Conservation (phyloP, 2,113 vertebrate species). For the Mesocricetus auratus region DNA sequence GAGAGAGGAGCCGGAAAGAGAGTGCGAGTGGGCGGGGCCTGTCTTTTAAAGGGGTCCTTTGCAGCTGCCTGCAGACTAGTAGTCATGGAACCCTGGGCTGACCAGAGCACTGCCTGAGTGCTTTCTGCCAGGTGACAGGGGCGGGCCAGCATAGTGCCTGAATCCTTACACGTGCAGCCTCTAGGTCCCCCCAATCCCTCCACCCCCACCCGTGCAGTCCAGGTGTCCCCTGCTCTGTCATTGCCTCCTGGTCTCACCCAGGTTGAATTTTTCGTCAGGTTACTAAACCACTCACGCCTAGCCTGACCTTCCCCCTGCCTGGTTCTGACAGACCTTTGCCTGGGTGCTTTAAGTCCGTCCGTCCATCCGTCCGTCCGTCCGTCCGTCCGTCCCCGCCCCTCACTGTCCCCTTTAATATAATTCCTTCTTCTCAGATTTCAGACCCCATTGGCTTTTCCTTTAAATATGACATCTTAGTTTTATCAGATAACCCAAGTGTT, state of each 20-base stretch:
- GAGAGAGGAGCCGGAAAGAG: no score
- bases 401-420: not conserved
- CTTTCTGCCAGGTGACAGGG: no score
- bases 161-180: not conserved
- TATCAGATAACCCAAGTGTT: not conserved
- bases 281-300: not conserved
- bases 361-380: no score
- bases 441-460: not conserved
- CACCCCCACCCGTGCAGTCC: not conserved
- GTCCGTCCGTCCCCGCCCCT: not conserved
- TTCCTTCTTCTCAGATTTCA: not conserved
- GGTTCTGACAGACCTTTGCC: not conserved
- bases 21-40: no score
- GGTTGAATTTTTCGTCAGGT: not conserved
- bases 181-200: not conserved
- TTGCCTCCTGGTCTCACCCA: not conserved
- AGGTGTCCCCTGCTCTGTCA: not conserved
- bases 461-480: not conserved
- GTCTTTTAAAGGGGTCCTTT: no score
- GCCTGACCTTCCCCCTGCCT: not conserved
- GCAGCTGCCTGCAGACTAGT: no score
- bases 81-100: no score
- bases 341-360: not conserved
- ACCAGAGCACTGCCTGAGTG: no score
- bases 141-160: no score